Base-by-base conservation (phyloP, 2,113 vertebrate genomes). In the Thermophis baileyi region DNA sequence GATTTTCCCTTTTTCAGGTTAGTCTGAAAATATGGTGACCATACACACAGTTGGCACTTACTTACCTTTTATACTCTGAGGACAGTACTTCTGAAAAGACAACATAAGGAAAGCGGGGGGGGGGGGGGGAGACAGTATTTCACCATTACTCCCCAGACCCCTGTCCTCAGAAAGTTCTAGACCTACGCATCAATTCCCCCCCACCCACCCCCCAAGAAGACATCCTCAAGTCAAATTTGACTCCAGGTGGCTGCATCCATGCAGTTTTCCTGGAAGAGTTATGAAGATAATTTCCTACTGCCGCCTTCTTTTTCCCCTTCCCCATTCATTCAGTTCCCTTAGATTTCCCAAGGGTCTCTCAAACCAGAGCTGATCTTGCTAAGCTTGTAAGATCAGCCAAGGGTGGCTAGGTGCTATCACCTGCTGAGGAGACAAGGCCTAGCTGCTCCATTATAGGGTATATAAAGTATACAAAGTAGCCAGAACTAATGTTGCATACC, bases 81-180 rank as follows among this genome's bases (percentile, higher is more conserved):
- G 12, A 6, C n/a, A 22, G 69, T 35, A 16, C 6, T 40, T 81
- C 69, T 40, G 69, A 81, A 81, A 40, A 81, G n/a, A 20, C 2
- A 35, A 14, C 2, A 0, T 40, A 40, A 40, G 6, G n/a, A 40
- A 2, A n/a, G n/a, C n/a, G n/a, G n/a, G n/a, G n/a, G 60, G 3
- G 5, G 10, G 30, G 30, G 27, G 60, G 6, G 16, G n/a, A 35
- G n/a, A 8, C n/a, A 35, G 14, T 20, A 74, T 40, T 74, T 35
- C 69, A 74, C 14, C 69, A 74, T 20, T 74, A 74, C 5, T 74
- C 6, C n/a, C 63, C 63, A 74, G 12, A 74, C n/a, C 30, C 14
- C 2, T 40, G 16, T 7, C n/a, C n/a, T 35, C 69, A 74, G 69
- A 74, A 74, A 74, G n/a, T 40, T 35, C 69, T 18, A 74, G 69